A percentile compares a stretch with the other conserved stretches of the same genome.
Evolutionary conservation across 2,888 invertebrate genomes (phyloP).

Genomic region (Pogonocherus hispidulus): DNA sequence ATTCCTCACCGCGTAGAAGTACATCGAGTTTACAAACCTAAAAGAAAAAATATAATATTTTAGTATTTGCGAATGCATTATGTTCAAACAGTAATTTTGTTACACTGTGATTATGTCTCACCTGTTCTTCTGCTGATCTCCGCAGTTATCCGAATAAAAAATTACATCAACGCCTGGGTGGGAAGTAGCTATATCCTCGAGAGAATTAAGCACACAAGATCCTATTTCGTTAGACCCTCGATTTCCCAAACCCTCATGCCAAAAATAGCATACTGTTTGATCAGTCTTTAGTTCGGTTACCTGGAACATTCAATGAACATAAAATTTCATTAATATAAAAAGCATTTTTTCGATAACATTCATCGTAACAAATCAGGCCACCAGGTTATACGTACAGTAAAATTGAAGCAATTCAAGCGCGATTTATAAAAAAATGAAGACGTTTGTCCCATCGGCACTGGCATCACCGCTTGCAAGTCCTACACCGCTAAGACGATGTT

Average conservation of each 20-base stretch:
- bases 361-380: too few species aligned
- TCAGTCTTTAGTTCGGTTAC: not conserved
- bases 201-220: not conserved
- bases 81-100: not conserved
- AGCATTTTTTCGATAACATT: not conserved
- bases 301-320: too few species aligned
- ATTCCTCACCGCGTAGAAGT: not conserved
- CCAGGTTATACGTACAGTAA: not conserved
- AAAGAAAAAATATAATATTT: not conserved
- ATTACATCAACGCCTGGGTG: not conserved
- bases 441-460: slow-evolving; percentile 55
- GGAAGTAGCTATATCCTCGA: not conserved
- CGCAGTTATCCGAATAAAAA: not conserved
- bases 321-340: not conserved
- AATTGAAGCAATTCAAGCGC: slow-evolving; percentile 1
- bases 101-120: not conserved
- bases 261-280: not conserved
- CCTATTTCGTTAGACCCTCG: not conserved
- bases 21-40: not conserved
- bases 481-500: slow-evolving; percentile 49
- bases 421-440: slow-evolving; percentile 53
- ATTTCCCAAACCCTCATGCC: not conserved
- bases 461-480: slow-evolving; percentile 60
- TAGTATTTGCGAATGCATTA: too few species aligned
- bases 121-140: not conserved